A percentile compares a stretch with the other conserved stretches of the same genome.
Conservation (phyloP, 2,888 invertebrate genomes). For the Drosophila lutescens region DNA sequence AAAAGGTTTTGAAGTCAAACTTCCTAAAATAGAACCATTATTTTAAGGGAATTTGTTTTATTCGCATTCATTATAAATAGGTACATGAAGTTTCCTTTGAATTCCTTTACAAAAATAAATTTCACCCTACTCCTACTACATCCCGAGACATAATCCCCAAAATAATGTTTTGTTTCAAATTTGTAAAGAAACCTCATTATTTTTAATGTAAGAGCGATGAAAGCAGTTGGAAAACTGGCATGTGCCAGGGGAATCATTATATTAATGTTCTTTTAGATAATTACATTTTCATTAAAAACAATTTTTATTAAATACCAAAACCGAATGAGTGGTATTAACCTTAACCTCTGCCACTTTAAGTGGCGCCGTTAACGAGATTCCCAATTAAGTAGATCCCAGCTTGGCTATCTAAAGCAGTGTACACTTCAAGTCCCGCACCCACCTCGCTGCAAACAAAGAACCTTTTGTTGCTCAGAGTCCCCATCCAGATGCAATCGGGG, state of each 20-base stretch:
- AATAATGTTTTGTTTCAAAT: too few species aligned
- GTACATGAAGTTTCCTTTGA: too few species aligned
- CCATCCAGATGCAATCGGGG: constrained; percentile 19
- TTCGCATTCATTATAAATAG: too few species aligned
- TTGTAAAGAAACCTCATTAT: too few species aligned
- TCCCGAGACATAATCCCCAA: too few species aligned
- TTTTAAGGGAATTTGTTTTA: too few species aligned
- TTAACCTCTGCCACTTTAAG: constrained; percentile 16
- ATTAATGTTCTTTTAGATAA: not conserved
- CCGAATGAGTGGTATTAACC: constrained; percentile 5
- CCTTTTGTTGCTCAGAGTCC: constrained; percentile 29
- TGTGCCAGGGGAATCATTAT: not conserved
- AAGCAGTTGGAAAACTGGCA: not conserved
- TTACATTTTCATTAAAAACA: not conserved
- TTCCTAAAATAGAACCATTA: too few species aligned
- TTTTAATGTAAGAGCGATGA: too few species aligned
- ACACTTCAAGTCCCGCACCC: constrained; percentile 11
- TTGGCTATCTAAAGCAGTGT: constrained; percentile 10
- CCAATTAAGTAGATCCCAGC: constrained; percentile 29
- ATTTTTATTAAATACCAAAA: not conserved
- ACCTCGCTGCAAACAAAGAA: constrained; percentile 28
- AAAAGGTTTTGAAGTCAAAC: too few species aligned
- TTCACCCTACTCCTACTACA: too few species aligned
- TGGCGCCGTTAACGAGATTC: constrained; percentile 17
- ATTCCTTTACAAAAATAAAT: too few species aligned